Base-by-base conservation (phyloP, 2,113 vertebrate species). In the Onychostruthus taczanowskii region DNA sequence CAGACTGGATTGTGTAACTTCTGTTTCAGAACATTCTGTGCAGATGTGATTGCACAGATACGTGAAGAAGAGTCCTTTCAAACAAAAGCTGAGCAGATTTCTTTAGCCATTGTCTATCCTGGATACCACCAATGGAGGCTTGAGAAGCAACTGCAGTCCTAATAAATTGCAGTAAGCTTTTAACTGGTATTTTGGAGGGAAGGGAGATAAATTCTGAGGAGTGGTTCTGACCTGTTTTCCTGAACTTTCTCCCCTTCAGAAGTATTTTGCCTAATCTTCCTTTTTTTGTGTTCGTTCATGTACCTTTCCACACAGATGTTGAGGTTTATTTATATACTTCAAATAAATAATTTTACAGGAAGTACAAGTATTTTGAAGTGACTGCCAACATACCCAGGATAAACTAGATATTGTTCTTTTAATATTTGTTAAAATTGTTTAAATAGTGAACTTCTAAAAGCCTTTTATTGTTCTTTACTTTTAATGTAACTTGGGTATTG, bases 1-100 rank as follows among this genome's bases (percentile, higher is more conserved):
- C 93, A 94, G 66, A 39, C 49, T 83, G 49, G 31, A 28, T 93
- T 91, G 63, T 66, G 16, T 93, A 91, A 91, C 82, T 87, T 92
- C 69, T 91, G 78, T 82, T 91, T 94, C 74, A 59, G 89, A 91
- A 87, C 58, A 50, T 68, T 90, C 49, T 80, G 81, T 93, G 58
- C 81, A 80, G 58, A 85, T 89, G 41, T 30, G 59, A 55, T 66
- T 89, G 44, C 61, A 50, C 18, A 72, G 64, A 90, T 77, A 92
- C 0, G 11, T 47, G 22, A 82, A 61, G 50, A 84, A 64, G 44
- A 41, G 46, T 87, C 83, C 8, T 79, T 89, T 62, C 28, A 80
- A 33, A 53, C 13, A 77, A 58, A 82, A 92, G 13, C 8, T 5
- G 4, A 41, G n/a, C 31, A 82, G 62, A 37, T 35, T 70, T 85